phyloP scores from a whole-genome alignment of 2,888 invertebrate genomes.

The Acrobasis suavella region DNA sequence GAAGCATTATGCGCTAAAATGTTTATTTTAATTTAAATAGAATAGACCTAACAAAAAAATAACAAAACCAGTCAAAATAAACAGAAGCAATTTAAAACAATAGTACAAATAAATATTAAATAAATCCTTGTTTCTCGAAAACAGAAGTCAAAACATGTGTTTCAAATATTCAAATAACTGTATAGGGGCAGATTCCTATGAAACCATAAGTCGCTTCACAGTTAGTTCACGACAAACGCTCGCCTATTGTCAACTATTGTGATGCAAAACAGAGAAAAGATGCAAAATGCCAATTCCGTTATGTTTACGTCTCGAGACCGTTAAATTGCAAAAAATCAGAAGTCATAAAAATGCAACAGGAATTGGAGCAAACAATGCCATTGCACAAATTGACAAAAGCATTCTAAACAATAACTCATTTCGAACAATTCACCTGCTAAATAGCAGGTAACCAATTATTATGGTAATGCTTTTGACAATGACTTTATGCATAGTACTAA shows the following conservation, averaged over 20 bases:
- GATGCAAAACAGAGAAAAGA: slow-evolving; percentile 64
- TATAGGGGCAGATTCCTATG: slow-evolving; percentile 42
- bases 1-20: background rate
- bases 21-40: slow-evolving; percentile 5
- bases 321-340: slow-evolving; percentile 62
- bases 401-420: slow-evolving; percentile 53
- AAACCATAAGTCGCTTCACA: slow-evolving; percentile 38
- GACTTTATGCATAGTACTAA: slow-evolving; percentile 58
- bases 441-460: slow-evolving; percentile 77
- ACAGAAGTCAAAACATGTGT: slow-evolving; percentile 63
- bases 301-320: slow-evolving; percentile 70
- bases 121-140: slow-evolving; percentile 46
- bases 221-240: slow-evolving; percentile 43
- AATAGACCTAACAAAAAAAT: slow-evolving; percentile 1
- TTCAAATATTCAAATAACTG: slow-evolving; percentile 42
- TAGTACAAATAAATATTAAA: slow-evolving; percentile 42
- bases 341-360: slow-evolving; percentile 51
- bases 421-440: slow-evolving; percentile 70
- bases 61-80: slow-evolving; percentile 21
- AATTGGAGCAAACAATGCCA: slow-evolving; percentile 35
- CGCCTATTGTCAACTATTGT: slow-evolving; percentile 56
- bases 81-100: slow-evolving; percentile 35
- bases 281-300: slow-evolving; percentile 66
- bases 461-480: slow-evolving; percentile 73
- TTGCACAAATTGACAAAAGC: slow-evolving; percentile 68